Percentiles rank a stretch among this genome's conserved stretches.
Conservation (phyloP, 92 coral and sea anemone genomes). For the Phenganax stokvisi region DNA sequence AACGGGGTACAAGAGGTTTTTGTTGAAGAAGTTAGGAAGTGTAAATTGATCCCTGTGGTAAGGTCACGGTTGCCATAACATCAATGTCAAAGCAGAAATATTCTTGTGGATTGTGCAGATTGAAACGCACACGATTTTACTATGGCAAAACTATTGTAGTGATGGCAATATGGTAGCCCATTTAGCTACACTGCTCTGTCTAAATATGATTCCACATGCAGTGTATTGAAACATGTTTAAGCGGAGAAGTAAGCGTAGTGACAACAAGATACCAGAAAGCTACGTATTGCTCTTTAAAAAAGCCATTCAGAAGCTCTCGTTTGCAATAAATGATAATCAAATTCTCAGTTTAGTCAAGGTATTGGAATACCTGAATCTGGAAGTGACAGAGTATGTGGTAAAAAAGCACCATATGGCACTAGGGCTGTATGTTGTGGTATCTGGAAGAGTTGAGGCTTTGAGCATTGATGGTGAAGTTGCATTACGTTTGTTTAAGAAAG, state of each 20-base stretch:
- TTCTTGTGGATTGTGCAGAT: no score
- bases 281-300: constrained; percentile 2
- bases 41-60: no score
- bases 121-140: background rate
- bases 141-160: background rate
- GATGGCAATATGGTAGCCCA: background rate
- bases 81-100: no score
- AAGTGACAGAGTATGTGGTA: constrained; percentile 20
- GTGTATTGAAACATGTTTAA: constrained; percentile 19
- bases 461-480: constrained; percentile 24
- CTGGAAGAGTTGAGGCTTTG: constrained; percentile 28
- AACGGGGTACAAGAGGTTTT: no score
- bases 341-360: constrained; percentile 9
- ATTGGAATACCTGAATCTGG: background rate
- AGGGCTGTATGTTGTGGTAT: constrained; percentile 19
- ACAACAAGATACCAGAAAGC: constrained; percentile 29
- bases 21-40: no score
- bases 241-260: constrained; percentile 16
- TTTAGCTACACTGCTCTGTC: background rate
- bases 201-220: background rate
- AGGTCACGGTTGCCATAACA: no score
- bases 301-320: constrained; percentile 23
- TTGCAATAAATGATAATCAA: constrained; percentile 15
- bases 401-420: constrained; percentile 9
- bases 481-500: constrained; percentile 25